Conservation (phyloP, 1,140 invertebrate species). For the Chionoecetes opilio region DNA sequence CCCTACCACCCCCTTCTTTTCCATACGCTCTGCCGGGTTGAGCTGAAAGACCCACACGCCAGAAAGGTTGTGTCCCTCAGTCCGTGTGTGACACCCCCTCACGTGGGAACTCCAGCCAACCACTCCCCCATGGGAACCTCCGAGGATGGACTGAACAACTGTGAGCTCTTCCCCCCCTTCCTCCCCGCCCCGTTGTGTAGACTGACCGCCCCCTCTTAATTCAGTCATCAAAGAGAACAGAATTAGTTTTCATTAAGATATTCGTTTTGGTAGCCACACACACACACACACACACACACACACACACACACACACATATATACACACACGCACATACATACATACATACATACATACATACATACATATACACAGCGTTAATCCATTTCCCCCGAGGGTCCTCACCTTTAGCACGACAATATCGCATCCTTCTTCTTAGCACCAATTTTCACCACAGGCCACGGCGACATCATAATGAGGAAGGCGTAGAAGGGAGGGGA, state of each 20-base stretch:
- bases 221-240: neutral
- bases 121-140: neutral
- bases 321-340: constrained; percentile 41
- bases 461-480: neutral
- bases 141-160: neutral
- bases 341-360: constrained; percentile 7
- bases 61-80: neutral
- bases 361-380: neutral
- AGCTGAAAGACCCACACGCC: neutral
- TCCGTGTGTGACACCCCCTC: neutral
- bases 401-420: constrained; percentile 19
- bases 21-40: neutral
- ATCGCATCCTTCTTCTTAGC: constrained; percentile 18
- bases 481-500: neutral
- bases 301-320: constrained; percentile 20
- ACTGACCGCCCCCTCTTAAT: too few relatives aligned
- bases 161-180: neutral
- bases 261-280: neutral
- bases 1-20: neutral
- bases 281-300: neutral
- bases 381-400: neutral
- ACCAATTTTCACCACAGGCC: constrained; percentile 3
- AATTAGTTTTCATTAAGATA: neutral
- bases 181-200: neutral
- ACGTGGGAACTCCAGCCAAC: constrained; percentile 1